Evolutionary conservation across 1,140 invertebrate species (phyloP).

Genomic region (Euura lappo): DNA sequence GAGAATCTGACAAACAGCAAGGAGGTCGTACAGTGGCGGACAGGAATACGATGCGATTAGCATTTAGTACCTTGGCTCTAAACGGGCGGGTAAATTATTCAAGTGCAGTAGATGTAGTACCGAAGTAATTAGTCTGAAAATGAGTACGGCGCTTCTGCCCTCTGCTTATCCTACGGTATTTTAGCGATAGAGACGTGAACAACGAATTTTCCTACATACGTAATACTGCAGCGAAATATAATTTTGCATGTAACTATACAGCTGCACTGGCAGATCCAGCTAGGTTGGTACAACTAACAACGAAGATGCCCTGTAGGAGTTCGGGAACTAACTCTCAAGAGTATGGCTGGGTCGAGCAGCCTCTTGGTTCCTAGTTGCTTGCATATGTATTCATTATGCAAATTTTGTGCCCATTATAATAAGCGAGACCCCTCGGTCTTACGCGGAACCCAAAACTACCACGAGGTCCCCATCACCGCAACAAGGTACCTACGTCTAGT

Average conservation of each 20-base stretch:
- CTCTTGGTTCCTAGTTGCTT: constrained; percentile 40
- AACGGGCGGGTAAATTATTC: no score
- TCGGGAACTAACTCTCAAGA: constrained; percentile 28
- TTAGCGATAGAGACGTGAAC: background rate
- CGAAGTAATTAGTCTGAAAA: no score
- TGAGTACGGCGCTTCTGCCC: no score
- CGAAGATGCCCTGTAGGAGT: constrained; percentile 41
- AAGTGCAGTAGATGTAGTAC: no score
- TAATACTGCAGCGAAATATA: background rate
- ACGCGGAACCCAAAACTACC: constrained; percentile 24
- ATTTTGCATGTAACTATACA: background rate
- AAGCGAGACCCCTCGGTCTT: constrained; percentile 44
- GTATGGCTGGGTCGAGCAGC: constrained; percentile 34
- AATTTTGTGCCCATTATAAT: constrained; percentile 59
- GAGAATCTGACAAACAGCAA: no score
- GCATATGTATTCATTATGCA: constrained; percentile 60
- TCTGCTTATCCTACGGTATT: background rate
- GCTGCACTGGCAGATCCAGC: background rate
- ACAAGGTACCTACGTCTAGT: constrained; percentile 32
- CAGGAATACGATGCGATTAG: no score
- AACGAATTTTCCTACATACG: background rate
- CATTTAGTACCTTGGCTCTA: no score
- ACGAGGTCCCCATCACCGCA: constrained; percentile 46
- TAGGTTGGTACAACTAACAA: constrained; percentile 52
- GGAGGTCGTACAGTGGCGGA: no score